These are phyloP conservation scores for Hyalella azteca DNA, from an alignment of 2,888 invertebrate genomes.

Conservation along the genomic window DNA sequence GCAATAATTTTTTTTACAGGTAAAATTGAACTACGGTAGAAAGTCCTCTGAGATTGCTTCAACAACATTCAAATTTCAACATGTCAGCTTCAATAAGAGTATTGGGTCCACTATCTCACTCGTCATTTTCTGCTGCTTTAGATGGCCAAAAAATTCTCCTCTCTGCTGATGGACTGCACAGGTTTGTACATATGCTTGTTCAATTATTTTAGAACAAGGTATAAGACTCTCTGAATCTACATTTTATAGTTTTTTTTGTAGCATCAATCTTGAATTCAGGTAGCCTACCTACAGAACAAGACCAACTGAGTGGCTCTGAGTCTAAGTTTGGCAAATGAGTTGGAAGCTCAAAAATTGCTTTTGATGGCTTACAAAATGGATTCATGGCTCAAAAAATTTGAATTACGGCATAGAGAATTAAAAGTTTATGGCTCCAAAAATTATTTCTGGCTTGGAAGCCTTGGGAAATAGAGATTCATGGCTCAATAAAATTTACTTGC, in stretches of 20 bases:
- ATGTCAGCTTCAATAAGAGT: constrained; percentile 48
- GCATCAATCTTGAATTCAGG: not conserved
- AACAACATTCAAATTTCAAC: too few species aligned
- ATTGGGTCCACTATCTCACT: constrained; percentile 39
- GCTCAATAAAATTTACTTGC: too few species aligned
- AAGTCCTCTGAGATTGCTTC: too few species aligned
- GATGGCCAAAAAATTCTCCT: constrained; percentile 47
- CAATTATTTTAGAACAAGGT: too few species aligned
- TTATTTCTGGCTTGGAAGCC: too few species aligned
- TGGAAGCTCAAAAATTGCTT: not conserved
- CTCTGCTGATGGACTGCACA: constrained; percentile 43
- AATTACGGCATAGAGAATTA: not conserved
- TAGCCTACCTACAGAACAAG: not conserved
- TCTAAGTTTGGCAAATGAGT: not conserved
- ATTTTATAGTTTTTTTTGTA: not conserved
- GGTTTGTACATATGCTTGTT: constrained; percentile 20
- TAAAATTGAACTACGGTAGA: too few species aligned
- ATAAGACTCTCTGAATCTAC: not conserved
- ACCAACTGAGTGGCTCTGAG: not conserved
- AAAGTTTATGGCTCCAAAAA: not conserved
- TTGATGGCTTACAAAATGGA: not conserved
- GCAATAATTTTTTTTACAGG: too few species aligned
- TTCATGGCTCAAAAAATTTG: not conserved
- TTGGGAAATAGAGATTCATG: too few species aligned
- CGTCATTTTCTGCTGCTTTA: constrained; percentile 42